These are phyloP conservation scores for Dendronephthya gigantea DNA, from an alignment of 64 coral and sea anemone genomes.

Conservation along the genomic window DNA sequence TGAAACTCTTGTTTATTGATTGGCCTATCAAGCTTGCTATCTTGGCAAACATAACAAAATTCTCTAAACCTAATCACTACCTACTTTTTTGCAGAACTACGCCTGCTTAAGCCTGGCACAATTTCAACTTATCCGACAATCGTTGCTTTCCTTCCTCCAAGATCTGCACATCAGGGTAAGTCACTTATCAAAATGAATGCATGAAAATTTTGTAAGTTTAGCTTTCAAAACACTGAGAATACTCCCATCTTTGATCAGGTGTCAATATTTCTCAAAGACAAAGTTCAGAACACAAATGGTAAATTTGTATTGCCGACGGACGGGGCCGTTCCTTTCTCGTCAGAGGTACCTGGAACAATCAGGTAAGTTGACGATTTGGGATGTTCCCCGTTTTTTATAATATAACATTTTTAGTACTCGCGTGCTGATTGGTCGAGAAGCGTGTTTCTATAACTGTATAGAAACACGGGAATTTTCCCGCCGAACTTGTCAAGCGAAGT, in stretches of 20 bases:
- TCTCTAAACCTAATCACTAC: background rate
- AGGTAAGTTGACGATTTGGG: conserved; percentile 25
- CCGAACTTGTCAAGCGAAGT: too few species aligned
- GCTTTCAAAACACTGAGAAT: too few species aligned
- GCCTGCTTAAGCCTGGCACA: conserved; percentile 56
- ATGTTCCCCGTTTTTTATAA: too few species aligned
- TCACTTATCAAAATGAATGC: background rate
- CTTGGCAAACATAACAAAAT: too few species aligned
- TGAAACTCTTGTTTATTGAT: background rate
- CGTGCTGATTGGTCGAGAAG: too few species aligned
- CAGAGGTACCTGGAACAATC: conserved; percentile 80
- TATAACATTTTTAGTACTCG: too few species aligned
- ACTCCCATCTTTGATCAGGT: conserved; percentile 19
- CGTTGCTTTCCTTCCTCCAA: conserved; percentile 77
- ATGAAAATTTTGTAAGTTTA: too few species aligned
- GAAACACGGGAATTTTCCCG: too few species aligned
- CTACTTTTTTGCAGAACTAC: conserved; percentile 43
- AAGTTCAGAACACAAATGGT: conserved; percentile 93
- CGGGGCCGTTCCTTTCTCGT: conserved; percentile 74
- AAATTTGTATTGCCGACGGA: conserved; percentile 67
- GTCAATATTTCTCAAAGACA: conserved; percentile 98
- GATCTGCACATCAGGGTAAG: conserved; percentile 96
- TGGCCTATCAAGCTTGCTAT: too few species aligned
- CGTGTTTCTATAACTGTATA: too few species aligned
- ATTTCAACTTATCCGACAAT: conserved; percentile 86